Evolutionary conservation across 2,113 vertebrate species (phyloP), one percentile per base, ranked within the genome.

Genomic region (Callipepla californica): DNA sequence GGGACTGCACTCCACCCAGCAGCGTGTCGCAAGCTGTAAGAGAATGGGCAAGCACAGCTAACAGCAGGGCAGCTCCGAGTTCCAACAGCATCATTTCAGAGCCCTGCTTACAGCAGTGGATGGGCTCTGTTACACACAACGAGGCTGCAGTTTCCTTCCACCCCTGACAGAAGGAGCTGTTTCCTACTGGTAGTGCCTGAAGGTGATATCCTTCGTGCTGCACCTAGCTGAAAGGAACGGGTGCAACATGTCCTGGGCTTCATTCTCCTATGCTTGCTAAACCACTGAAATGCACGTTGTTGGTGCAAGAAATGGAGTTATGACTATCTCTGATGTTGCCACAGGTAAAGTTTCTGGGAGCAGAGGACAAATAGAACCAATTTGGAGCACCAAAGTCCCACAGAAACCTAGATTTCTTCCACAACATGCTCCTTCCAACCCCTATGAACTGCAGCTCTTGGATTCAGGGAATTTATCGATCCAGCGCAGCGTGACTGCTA

Each of bases 1-100:
- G 98, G 97, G 26, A 98, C 72, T 0, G 90, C 50, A 22, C 96
- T 98, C 99, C 99, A 99, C 2, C 97, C 96, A 44, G 97, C 88
- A 3, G 20, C 0, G 0, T 67, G 51, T 51, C 93, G 90, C 67
- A 99, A 94, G 86, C 99, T 99, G 93, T 7, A 6, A 72, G 74
- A 61, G 44, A 93, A 76, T 0, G 22, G 22, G 7, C 38, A 40
- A 22, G 32, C 40, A 53, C 15, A 28, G 23, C 50, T 58, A 50
- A 59, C 47, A 73, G 48, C 48, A 77, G 61, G 61, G 38, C 44
- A 48, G 28, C 47, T 16, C 66, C 2, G 26, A 62, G 15, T 47
- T 3, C 20, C 36, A 22, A 6, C 23, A 2, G 48, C 17, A 70
- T 10, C 32, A 13, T 13, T 38, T 15, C 80, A 73, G 50, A 42